These are phyloP conservation scores for Penelope pileata DNA, from an alignment of 2,113 vertebrate species.

Conservation along the genomic window DNA sequence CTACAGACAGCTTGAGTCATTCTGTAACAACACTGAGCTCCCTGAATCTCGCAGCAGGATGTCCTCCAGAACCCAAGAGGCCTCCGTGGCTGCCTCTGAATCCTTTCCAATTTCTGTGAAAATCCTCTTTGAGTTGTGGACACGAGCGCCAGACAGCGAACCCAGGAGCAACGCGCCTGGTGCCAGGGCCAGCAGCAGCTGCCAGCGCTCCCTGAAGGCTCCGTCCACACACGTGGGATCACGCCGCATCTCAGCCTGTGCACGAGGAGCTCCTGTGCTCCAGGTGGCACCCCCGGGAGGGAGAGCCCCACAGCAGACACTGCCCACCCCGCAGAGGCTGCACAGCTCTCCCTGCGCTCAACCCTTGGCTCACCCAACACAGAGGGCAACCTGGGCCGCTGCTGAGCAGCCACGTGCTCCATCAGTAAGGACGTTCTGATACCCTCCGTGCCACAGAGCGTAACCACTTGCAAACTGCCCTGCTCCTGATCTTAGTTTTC, in stretches of 20 bases:
- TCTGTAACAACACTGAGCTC: background rate
- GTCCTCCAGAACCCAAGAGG: background rate
- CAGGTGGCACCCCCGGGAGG: fast-evolving
- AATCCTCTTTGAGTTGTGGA: background rate
- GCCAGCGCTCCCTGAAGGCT: background rate
- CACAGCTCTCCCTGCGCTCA: background rate
- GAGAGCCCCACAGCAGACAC: background rate
- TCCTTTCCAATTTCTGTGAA: background rate
- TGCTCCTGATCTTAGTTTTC: background rate
- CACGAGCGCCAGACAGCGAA: background rate
- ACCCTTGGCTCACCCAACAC: background rate
- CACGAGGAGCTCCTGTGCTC: background rate
- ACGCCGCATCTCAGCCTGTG: background rate
- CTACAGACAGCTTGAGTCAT: background rate
- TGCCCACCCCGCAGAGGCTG: background rate
- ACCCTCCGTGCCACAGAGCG: background rate
- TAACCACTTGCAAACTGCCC: background rate
- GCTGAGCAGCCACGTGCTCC: background rate
- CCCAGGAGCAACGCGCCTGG: background rate
- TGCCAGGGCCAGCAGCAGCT: background rate
- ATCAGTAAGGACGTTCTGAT: fast-evolving
- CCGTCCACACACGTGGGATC: background rate
- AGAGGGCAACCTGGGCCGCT: background rate
- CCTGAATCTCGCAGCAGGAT: background rate
- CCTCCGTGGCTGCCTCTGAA: background rate